Evolutionary conservation across 1,140 invertebrate genomes (phyloP).

Genomic region (Hypothenemus hampei): DNA sequence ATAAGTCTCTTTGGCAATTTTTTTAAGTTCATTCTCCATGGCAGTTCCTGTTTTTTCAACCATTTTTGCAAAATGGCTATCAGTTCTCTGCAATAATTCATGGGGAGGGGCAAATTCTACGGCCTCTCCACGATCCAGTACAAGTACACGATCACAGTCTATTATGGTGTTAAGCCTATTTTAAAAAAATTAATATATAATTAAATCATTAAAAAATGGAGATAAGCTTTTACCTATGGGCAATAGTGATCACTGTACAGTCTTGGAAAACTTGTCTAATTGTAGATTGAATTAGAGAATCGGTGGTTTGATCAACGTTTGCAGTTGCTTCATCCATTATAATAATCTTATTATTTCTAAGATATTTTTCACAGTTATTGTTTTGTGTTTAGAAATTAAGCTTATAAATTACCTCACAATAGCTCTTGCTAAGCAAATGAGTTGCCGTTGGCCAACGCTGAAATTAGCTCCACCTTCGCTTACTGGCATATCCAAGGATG

Average conservation of each 20-base stretch:
- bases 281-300: slow-evolving; percentile 64
- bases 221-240: slow-evolving; percentile 59
- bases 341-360: slow-evolving; percentile 68
- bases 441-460: slow-evolving; percentile 74
- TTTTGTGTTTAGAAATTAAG: not conserved
- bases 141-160: slow-evolving; percentile 49
- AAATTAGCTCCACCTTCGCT: slow-evolving; percentile 66
- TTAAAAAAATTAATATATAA: not conserved
- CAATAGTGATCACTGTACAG: slow-evolving; percentile 77
- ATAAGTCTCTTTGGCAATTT: slow-evolving; percentile 26
- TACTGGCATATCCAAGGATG: slow-evolving; percentile 43
- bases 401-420: slow-evolving; percentile 49
- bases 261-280: slow-evolving; percentile 62
- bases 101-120: slow-evolving; percentile 42
- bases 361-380: not conserved
- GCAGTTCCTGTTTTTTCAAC: slow-evolving; percentile 54
- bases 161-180: slow-evolving; percentile 69
- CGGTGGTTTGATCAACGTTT: slow-evolving; percentile 65
- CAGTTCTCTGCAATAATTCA: slow-evolving; percentile 36
- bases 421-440: slow-evolving; percentile 72
- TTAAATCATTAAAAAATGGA: not conserved
- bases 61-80: slow-evolving; percentile 64
- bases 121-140: slow-evolving; percentile 40
- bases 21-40: slow-evolving; percentile 22
- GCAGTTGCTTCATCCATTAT: slow-evolving; percentile 75